A percentile compares a stretch with the other conserved stretches of the same genome.
Evolutionary conservation across 2,888 invertebrate species (phyloP).

Genomic region (Resseliella maxima): DNA sequence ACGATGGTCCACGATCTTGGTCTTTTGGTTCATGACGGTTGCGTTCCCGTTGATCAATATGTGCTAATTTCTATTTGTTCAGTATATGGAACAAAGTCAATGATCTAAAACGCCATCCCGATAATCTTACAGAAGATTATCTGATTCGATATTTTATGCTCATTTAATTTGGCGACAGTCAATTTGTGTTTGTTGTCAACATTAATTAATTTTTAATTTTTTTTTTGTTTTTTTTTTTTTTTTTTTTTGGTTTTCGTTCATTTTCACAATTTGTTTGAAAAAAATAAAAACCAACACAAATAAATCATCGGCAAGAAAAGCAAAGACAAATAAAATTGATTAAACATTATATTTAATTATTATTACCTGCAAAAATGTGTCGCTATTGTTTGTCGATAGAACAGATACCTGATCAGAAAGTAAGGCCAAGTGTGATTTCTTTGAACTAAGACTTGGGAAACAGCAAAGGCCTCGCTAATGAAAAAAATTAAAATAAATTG

Average conservation of each 20-base stretch:
- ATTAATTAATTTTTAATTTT: background rate
- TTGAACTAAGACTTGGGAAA: constrained; percentile 61
- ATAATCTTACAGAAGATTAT: no score
- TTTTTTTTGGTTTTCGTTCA: constrained; percentile 42
- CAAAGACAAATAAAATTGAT: background rate
- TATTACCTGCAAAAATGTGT: constrained; percentile 60
- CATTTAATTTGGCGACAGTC: background rate
- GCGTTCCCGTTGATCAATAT: constrained; percentile 60
- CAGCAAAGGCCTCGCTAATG: constrained; percentile 60
- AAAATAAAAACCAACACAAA: background rate
- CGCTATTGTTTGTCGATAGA: constrained; percentile 61
- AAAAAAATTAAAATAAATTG: background rate
- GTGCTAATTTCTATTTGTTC: constrained; percentile 59
- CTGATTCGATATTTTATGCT: no score
- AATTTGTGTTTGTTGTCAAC: background rate
- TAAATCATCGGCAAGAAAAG: background rate
- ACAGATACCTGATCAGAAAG: constrained; percentile 61
- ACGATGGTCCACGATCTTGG: constrained; percentile 55
- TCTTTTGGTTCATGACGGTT: constrained; percentile 59
- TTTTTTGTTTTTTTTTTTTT: background rate
- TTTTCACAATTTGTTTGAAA: no score
- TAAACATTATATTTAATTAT: background rate
- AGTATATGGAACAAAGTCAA: background rate
- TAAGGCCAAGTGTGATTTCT: constrained; percentile 60
- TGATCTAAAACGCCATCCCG: background rate